A percentile compares a stretch with the other conserved stretches of the same genome.
These are phyloP conservation scores for Halictus quadricinctus DNA, from an alignment of 2,888 invertebrate genomes.

Conservation along the genomic window DNA sequence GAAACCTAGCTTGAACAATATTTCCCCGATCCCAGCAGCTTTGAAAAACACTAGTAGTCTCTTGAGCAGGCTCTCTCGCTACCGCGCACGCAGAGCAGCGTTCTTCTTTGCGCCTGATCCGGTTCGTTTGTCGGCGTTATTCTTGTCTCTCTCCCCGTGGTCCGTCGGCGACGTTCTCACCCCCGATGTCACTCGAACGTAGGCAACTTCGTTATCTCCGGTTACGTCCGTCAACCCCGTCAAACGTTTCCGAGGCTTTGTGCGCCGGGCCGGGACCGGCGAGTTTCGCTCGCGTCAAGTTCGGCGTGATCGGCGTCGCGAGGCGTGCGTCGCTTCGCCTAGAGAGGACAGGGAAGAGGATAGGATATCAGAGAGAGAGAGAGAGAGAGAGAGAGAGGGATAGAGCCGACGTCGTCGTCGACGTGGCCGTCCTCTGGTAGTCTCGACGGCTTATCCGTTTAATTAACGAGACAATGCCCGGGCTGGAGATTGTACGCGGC, in stretches of 20 bases:
- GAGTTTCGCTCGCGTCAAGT: slow-evolving; percentile 55
- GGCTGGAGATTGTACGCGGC: slow-evolving; percentile 68
- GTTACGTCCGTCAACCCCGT: slow-evolving; percentile 72
- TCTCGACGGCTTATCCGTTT: slow-evolving; percentile 79
- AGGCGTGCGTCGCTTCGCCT: background rate
- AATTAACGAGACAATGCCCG: slow-evolving; percentile 80
- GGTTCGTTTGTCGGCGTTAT: slow-evolving; percentile 5
- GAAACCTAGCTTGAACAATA: background rate
- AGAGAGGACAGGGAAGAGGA: background rate
- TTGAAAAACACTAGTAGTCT: background rate
- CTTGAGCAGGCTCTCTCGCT: background rate
- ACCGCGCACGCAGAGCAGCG: background rate
- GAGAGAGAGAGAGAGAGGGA: background rate
- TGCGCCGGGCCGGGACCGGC: slow-evolving; percentile 40
- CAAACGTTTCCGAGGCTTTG: slow-evolving; percentile 77
- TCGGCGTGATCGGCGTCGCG: background rate
- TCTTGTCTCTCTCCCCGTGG: slow-evolving; percentile 18
- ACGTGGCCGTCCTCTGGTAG: slow-evolving; percentile 40
- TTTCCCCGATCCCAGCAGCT: background rate
- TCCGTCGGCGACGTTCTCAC: slow-evolving; percentile 5
- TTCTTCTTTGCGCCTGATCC: background rate
- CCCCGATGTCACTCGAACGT: slow-evolving; percentile 39
- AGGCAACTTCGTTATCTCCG: slow-evolving; percentile 70
- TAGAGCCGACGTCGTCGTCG: slow-evolving; percentile 59
- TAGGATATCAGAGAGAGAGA: background rate